phyloP scores from a whole-genome alignment of 2,888 invertebrate genomes.

The Ophion ventricosus region DNA sequence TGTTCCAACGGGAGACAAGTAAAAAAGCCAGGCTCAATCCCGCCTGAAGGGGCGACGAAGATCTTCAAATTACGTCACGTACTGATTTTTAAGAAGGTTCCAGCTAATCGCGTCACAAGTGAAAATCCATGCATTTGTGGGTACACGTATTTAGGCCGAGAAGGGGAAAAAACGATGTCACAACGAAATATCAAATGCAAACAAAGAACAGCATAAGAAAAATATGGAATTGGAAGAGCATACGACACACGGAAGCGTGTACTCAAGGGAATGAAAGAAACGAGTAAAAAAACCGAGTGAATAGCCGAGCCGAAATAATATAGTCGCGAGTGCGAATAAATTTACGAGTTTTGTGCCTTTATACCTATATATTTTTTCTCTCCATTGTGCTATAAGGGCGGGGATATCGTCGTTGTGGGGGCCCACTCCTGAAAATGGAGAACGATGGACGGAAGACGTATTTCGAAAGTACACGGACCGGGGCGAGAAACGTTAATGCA shows the following conservation, averaged over 20 bases:
- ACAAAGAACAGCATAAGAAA: not conserved
- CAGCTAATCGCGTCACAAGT: no score
- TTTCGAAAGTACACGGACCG: constrained; percentile 63
- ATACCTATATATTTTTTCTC: constrained; percentile 10
- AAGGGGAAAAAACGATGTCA: not conserved
- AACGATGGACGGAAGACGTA: constrained; percentile 62
- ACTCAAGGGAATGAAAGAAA: constrained; percentile 13
- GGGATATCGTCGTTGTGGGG: constrained; percentile 39
- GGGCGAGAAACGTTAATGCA: constrained; percentile 64
- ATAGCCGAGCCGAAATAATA: constrained; percentile 5
- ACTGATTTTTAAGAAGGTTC: no score
- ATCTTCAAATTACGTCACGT: no score
- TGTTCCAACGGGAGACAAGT: no score
- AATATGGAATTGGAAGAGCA: constrained; percentile 41
- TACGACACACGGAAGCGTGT: constrained; percentile 56
- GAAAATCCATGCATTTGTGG: no score
- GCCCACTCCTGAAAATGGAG: constrained; percentile 47
- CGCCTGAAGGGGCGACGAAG: no score
- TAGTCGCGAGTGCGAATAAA: constrained; percentile 58
- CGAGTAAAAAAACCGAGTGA: constrained; percentile 4
- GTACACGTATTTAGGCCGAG: no score
- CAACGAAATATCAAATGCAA: constrained; percentile 4
- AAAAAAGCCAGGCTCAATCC: no score
- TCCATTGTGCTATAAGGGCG: constrained; percentile 17
- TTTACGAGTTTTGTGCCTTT: constrained; percentile 56